Percentiles rank a stretch among this genome's conserved stretches.
phyloP scores from a whole-genome alignment of 92 coral and sea anemone genomes.

The Palythoa grandis region DNA sequence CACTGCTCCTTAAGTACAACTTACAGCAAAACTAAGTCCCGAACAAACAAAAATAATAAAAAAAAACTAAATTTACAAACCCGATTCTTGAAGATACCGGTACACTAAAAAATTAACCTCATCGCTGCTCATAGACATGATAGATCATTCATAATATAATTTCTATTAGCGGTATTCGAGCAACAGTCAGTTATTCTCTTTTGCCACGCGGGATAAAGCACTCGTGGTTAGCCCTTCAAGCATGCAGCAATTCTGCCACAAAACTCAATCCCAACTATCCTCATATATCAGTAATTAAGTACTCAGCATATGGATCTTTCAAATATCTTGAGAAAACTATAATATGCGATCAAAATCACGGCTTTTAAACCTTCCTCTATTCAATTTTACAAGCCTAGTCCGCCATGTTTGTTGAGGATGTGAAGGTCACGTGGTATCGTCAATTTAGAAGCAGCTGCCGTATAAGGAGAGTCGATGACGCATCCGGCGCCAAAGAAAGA shows the following conservation, averaged over 20 bases:
- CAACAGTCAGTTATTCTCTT: constrained; percentile 14
- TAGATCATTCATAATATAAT: constrained; percentile 65
- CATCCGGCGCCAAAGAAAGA: neutral
- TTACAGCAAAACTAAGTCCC: no score
- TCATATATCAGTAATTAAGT: constrained; percentile 1
- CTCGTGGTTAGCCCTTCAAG: constrained; percentile 31
- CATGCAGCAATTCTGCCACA: constrained; percentile 27
- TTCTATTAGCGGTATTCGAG: constrained; percentile 34
- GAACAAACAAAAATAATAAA: neutral
- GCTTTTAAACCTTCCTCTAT: constrained; percentile 9
- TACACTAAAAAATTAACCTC: constrained; percentile 98
- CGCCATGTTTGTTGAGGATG: constrained; percentile 89
- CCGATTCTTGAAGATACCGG: constrained; percentile 99
- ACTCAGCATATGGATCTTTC: neutral
- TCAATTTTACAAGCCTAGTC: constrained; percentile 48
- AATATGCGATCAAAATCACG: constrained; percentile 8
- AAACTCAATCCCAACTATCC: constrained; percentile 16
- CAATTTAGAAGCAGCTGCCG: constrained; percentile 40
- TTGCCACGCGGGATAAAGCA: constrained; percentile 63
- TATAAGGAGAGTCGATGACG: constrained; percentile 35
- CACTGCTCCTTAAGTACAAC: no score
- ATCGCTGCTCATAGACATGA: constrained; percentile 99
- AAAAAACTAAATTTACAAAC: constrained; percentile 52
- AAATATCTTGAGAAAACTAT: neutral
- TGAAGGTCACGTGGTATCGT: constrained; percentile 76